These are phyloP conservation scores for Helleia helle DNA, from an alignment of 2,888 invertebrate species.

Conservation along the genomic window DNA sequence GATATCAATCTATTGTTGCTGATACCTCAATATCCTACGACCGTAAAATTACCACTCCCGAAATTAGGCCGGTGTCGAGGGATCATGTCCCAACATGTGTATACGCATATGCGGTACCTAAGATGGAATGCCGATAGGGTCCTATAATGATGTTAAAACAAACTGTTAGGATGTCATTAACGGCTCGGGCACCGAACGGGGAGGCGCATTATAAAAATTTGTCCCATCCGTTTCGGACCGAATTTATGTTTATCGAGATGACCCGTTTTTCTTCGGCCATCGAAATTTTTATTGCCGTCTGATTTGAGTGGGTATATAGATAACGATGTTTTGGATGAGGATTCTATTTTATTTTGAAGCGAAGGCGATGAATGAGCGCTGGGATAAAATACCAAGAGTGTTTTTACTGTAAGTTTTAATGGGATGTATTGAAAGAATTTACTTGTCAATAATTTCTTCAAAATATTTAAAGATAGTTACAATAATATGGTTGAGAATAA, in stretches of 20 bases:
- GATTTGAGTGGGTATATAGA: constrained; percentile 69
- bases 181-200: constrained; percentile 61
- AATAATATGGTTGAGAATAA: no score
- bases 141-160: constrained; percentile 74
- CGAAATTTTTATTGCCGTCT: constrained; percentile 62
- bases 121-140: constrained; percentile 69
- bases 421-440: no score
- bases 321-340: constrained; percentile 62
- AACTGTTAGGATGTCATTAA: constrained; percentile 72
- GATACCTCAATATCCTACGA: constrained; percentile 3
- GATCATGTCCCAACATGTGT: constrained; percentile 40
- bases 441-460: no score
- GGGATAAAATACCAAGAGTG: constrained; percentile 31
- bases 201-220: constrained; percentile 72
- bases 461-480: no score
- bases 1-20: constrained; percentile 4
- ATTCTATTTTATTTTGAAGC: constrained; percentile 45
- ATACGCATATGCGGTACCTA: constrained; percentile 41
- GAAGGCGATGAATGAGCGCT: constrained; percentile 46
- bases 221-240: constrained; percentile 70
- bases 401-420: constrained; percentile 9
- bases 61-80: constrained; percentile 30
- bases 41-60: constrained; percentile 11
- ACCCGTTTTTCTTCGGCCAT: constrained; percentile 61
- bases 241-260: constrained; percentile 71